Evolutionary conservation across 92 coral and sea anemone genomes (phyloP), one percentile per base, ranked within the genome.

Genomic region (Blastomussa wellsi): DNA sequence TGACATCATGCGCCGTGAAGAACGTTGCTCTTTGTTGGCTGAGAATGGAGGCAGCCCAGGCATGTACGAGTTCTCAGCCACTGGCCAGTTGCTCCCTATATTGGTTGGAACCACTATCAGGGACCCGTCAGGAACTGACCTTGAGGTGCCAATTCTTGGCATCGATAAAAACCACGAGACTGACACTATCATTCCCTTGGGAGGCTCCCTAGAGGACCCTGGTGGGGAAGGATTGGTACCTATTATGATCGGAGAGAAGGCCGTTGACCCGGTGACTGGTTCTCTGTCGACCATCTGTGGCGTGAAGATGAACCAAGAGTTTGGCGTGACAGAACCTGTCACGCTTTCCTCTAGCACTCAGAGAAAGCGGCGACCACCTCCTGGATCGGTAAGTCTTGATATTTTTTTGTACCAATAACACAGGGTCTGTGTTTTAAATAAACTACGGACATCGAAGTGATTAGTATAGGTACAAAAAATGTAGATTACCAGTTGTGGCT

Each of bases 31-130:
- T 16, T 89, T 94, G 4, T 88, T 96, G 37, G 89, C 91, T 44
- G 99, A 96, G 72, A 91, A 87, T 33, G 99, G 99, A n/a, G 99
- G 99, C 35, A 92, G 97, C 80, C 99, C 98, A 10, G 99, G 98
- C 7, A 96, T 93, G 95, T 96, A 96, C 95, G 99, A 94, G 82
- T 96, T 91, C 86, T 90, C 95, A 3, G 99, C 99, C 51, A 96
- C 99, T 19, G 98, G 99, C 55, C 99, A 96, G 65, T 38, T 96
- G 66, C 91, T 96, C 31, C 99, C 99, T 29, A 96, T 96, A 24
- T 90, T 96, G 48, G 94, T 96, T 7, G 99, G 99, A n/a, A 96
- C 98, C 36, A 85, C 98, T 2, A 92, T 95, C 92, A 86, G 85
- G 59, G 99, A 96, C 87, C 78, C 89, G 49, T 92, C 98, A 24